phyloP scores from a whole-genome alignment of 2,888 invertebrate species.

The Muschampia plurimacula region DNA sequence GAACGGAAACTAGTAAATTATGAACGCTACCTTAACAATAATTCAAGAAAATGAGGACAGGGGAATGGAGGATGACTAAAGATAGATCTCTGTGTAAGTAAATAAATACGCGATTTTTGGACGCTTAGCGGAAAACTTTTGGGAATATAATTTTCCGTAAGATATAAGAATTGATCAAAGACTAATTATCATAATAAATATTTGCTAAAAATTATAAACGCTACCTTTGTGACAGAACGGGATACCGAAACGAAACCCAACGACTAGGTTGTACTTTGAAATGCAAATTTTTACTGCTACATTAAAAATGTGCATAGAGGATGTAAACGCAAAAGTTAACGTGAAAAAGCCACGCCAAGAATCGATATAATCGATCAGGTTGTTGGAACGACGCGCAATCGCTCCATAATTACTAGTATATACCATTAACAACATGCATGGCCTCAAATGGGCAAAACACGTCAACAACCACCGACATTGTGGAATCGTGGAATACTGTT shows the following conservation, averaged over 20 bases:
- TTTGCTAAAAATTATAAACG: too few species aligned
- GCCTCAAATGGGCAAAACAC: constrained; percentile 71
- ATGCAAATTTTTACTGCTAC: constrained; percentile 25
- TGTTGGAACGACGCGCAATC: constrained; percentile 58
- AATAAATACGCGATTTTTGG: too few species aligned
- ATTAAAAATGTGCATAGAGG: constrained; percentile 21
- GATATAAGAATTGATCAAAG: too few species aligned
- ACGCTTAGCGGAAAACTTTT: too few species aligned
- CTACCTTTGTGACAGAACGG: neutral
- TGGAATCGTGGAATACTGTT: constrained; percentile 48
- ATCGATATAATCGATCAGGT: constrained; percentile 61
- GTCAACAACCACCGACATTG: constrained; percentile 56
- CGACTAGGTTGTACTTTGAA: neutral
- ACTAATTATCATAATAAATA: too few species aligned
- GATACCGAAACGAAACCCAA: neutral
- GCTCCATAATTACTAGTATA: constrained; percentile 60
- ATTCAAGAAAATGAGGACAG: too few species aligned
- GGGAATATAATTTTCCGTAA: too few species aligned
- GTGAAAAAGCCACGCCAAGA: constrained; percentile 43
- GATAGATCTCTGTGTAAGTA: too few species aligned
- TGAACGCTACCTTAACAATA: too few species aligned
- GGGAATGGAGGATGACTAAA: too few species aligned
- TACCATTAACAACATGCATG: constrained; percentile 62
- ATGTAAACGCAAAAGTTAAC: constrained; percentile 26
- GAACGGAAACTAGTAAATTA: too few species aligned